Evolutionary conservation across 2,888 invertebrate genomes (phyloP).

Genomic region (Meliscaeva auricollis): DNA sequence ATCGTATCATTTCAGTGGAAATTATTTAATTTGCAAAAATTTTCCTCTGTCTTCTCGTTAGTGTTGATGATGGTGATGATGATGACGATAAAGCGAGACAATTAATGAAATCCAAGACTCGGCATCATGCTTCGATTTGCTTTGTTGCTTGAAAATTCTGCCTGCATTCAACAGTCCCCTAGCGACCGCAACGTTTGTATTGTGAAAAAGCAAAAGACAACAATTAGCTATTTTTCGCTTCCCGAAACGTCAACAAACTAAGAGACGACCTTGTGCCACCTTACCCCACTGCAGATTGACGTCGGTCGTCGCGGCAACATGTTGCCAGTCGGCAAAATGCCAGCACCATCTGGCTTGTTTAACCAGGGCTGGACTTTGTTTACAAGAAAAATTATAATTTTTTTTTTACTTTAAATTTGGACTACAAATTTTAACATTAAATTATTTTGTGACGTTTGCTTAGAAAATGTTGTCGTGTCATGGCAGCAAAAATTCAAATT

Average conservation of each 20-base stretch:
- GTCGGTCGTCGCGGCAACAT: slow-evolving; percentile 50
- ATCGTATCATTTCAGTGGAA: slow-evolving; percentile 13
- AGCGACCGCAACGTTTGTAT: background rate
- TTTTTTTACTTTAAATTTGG: no score
- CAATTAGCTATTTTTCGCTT: slow-evolving; percentile 54
- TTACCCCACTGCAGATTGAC: slow-evolving; percentile 58
- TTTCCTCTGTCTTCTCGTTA: slow-evolving; percentile 15
- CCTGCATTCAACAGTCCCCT: slow-evolving; percentile 6
- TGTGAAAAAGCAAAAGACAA: background rate
- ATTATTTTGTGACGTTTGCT: no score
- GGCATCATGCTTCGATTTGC: slow-evolving; percentile 22
- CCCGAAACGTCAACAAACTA: slow-evolving; percentile 76
- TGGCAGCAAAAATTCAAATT: no score
- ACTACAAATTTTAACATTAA: no score
- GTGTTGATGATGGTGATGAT: background rate
- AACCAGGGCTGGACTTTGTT: slow-evolving; percentile 9
- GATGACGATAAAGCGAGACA: background rate
- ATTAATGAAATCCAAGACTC: slow-evolving; percentile 2
- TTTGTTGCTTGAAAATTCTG: slow-evolving; percentile 23
- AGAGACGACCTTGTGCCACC: slow-evolving; percentile 72
- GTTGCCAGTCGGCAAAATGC: slow-evolving; percentile 50
- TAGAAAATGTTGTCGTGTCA: no score
- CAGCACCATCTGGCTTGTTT: slow-evolving; percentile 45
- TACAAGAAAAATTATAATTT: no score
- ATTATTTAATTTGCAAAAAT: slow-evolving; percentile 48